Percentiles rank a stretch among this genome's conserved stretches.
phyloP scores from a whole-genome alignment of 1,140 invertebrate species.

The Mactra quadrangularis region DNA sequence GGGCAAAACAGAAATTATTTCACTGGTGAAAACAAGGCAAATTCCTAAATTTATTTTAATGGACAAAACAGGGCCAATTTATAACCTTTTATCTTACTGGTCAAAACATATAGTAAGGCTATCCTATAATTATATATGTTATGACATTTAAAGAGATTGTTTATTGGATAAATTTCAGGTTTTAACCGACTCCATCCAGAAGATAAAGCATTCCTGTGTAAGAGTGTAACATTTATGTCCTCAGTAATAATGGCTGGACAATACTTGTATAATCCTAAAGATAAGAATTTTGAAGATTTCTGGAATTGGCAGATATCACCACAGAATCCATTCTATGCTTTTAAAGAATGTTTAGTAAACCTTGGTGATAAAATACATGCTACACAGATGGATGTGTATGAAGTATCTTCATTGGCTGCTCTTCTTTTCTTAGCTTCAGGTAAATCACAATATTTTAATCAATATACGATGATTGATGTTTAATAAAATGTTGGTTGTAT shows the following conservation, averaged over 20 bases:
- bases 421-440: conserved; percentile 41
- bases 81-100: too few relatives aligned
- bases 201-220: conserved; percentile 55
- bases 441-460: neutral
- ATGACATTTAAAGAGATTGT: too few relatives aligned
- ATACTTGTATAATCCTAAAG: conserved; percentile 30
- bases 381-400: conserved; percentile 49
- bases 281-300: conserved; percentile 47
- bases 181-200: conserved; percentile 45
- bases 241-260: conserved; percentile 42
- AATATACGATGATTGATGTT: neutral
- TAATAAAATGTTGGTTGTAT: too few relatives aligned
- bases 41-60: too few relatives aligned
- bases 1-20: too few relatives aligned
- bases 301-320: conserved; percentile 51
- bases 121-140: too few relatives aligned
- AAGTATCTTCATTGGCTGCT: conserved; percentile 34
- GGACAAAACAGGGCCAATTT: too few relatives aligned
- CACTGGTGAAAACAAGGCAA: too few relatives aligned
- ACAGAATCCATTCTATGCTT: conserved; percentile 36
- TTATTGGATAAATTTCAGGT: too few relatives aligned
- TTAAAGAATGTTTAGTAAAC: conserved; percentile 33
- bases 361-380: conserved; percentile 47
- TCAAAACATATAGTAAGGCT: too few relatives aligned
- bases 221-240: conserved; percentile 38